Evolutionary conservation across 2,113 vertebrate genomes (phyloP), one percentile per base, ranked within the genome.

Genomic region (Ornithorhynchus anatinus): DNA sequence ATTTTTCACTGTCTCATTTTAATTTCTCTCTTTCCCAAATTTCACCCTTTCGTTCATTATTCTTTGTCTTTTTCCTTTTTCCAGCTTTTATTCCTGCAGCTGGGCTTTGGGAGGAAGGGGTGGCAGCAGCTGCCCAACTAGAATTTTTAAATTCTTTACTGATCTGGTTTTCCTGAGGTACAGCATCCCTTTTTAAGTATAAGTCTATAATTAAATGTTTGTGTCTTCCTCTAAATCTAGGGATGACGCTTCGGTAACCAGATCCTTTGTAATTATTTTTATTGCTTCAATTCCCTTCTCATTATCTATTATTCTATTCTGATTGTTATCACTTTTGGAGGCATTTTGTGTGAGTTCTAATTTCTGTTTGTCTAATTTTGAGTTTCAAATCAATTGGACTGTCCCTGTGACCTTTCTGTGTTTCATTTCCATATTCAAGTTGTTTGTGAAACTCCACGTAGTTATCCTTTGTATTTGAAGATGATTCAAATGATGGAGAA

Each of bases 201-300:
- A 85, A 69, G 48, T 86, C 50, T 77, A 83, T 77, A 89, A 84
- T 81, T 48, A 86, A 86, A 68, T 85, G 27, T 86, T 89, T 91
- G 82, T 90, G 62, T 87, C 77, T n/a, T 86, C 48, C 77, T 86
- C 73, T 86, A 59, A 89, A 36, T 87, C 37, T 69, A 48, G 56
- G 69, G 52, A 72, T 92, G 86, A 91, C 88, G 68, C 81, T 32
- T 69, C 90, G 84, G 84, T 87, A 91, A 53, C 66, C 86, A 76
- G 80, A 73, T 53, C 44, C 37, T 85, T 89, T 84, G 74, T 66
- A 76, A 63, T 71, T 91, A 80, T 88, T 93, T 92, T 69, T 84
- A 58, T 85, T 90, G 85, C 81, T 89, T 86, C 69, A 71, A 61
- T 86, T 90, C 62, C 69, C 57, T 90, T 91, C 89, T 84, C 86